These are phyloP conservation scores for Prenolepis imparis DNA, from an alignment of 2,888 invertebrate genomes.

Conservation along the genomic window DNA sequence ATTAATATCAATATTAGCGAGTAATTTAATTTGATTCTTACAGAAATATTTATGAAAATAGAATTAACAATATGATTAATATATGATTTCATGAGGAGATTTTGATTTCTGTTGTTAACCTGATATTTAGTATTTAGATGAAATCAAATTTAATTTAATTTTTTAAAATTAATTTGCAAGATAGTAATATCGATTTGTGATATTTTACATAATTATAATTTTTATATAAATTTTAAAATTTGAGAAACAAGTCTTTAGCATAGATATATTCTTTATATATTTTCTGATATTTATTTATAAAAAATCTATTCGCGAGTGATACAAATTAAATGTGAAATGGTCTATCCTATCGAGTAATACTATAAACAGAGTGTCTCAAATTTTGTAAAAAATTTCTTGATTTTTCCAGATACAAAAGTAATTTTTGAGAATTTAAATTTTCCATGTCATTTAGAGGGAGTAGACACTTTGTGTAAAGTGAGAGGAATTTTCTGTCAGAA, in stretches of 20 bases:
- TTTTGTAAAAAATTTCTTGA: too few species aligned
- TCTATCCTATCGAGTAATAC: background rate
- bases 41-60: background rate
- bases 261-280: background rate
- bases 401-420: too few species aligned
- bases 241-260: background rate
- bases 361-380: background rate
- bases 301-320: constrained; percentile 27
- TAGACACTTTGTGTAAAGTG: too few species aligned
- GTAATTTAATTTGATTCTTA: background rate
- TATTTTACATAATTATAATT: background rate
- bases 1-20: background rate
- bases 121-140: too few species aligned
- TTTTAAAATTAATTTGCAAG: background rate
- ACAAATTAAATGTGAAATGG: too few species aligned
- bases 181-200: background rate
- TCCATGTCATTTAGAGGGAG: too few species aligned
- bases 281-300: background rate
- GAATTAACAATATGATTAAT: background rate
- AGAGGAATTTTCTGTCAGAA: background rate
- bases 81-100: too few species aligned
- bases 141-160: background rate
- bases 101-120: too few species aligned
- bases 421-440: too few species aligned
- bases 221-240: constrained; percentile 6